Evolutionary conservation across 2,113 vertebrate genomes (phyloP).

Genomic region (Mirza zaza): DNA sequence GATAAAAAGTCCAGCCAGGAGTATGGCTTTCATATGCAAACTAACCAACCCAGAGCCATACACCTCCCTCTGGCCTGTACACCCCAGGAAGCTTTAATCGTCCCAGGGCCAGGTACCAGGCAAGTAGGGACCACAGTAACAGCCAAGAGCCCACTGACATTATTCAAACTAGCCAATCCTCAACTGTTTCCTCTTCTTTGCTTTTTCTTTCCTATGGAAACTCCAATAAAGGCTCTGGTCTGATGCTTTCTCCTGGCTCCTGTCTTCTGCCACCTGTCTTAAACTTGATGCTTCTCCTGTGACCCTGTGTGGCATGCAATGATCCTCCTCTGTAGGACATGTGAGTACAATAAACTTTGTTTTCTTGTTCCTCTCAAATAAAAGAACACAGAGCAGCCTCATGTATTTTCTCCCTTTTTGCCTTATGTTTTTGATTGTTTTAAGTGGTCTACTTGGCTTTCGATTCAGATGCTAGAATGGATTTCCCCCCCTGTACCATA

Average conservation of each 20-base stretch:
- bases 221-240: too few relatives aligned
- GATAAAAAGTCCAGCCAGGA: background rate
- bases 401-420: background rate
- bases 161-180: background rate
- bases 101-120: too few relatives aligned
- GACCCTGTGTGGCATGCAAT: background rate
- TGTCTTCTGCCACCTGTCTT: background rate
- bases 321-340: background rate
- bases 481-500: background rate
- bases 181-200: background rate
- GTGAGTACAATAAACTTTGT: background rate
- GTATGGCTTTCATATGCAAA: background rate
- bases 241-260: background rate
- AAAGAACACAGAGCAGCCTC: too few relatives aligned
- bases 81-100: background rate
- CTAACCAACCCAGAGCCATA: background rate
- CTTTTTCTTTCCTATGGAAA: background rate
- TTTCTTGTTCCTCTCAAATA: background rate
- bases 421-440: background rate
- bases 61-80: background rate
- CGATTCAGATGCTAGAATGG: background rate
- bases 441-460: background rate
- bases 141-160: background rate
- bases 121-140: background rate
- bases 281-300: background rate